phyloP scores from a whole-genome alignment of 2,113 vertebrate species.

The Dicerorhinus sumatrensis region DNA sequence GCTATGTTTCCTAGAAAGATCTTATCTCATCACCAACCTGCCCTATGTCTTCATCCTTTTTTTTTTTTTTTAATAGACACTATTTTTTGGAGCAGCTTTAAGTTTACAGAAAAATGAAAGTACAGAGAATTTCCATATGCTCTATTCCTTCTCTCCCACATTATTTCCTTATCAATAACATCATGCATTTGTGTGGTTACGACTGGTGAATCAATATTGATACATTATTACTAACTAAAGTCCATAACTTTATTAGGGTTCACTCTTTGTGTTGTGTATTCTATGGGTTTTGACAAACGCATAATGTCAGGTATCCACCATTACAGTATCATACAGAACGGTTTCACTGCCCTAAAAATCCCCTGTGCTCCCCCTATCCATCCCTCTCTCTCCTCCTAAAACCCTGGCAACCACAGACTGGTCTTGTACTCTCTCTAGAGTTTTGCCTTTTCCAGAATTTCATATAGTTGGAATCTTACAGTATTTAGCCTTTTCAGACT shows the following conservation, averaged over 20 bases:
- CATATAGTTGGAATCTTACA: background rate
- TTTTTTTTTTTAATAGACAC: background rate
- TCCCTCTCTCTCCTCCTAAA: background rate
- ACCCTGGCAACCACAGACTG: background rate
- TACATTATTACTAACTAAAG: background rate
- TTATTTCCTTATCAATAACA: background rate
- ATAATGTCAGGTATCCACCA: background rate
- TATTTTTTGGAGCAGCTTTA: slow-evolving; percentile 42
- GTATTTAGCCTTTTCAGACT: background rate
- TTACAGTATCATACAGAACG: background rate
- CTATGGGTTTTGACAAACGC: background rate
- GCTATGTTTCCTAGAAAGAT: slow-evolving; percentile 15
- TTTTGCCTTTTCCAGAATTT: background rate
- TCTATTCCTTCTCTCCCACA: background rate
- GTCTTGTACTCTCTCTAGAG: background rate
- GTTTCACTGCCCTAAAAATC: background rate
- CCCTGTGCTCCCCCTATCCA: background rate
- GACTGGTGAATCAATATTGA: background rate
- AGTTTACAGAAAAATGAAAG: slow-evolving; percentile 22
- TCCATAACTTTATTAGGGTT: background rate
- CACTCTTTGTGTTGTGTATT: background rate
- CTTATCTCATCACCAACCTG: background rate
- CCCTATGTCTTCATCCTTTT: background rate
- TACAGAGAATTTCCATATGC: background rate
- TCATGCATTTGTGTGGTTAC: background rate